These are phyloP conservation scores for Eulacestoma nigropectus DNA, from an alignment of 2,113 vertebrate genomes.

Conservation along the genomic window DNA sequence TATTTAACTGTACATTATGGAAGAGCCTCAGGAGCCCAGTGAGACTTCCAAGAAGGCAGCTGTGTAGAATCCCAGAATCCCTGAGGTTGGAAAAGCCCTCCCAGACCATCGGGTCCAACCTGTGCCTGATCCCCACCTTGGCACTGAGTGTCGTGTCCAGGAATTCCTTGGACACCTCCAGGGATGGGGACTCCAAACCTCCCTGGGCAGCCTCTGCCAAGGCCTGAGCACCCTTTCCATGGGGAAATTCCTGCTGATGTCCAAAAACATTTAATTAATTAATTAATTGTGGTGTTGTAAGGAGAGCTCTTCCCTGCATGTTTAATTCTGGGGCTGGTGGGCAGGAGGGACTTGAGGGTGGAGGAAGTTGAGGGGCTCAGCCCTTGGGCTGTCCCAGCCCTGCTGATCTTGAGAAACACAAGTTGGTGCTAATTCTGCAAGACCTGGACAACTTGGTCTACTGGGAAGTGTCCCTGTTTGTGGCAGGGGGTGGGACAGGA, in stretches of 20 bases:
- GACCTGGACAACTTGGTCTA: fast-evolving
- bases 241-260: fast-evolving
- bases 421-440: fast-evolving
- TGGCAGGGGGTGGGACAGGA: neutral
- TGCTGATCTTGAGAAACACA: neutral
- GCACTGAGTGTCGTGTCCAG: neutral
- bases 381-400: neutral
- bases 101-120: fast-evolving
- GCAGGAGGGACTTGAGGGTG: neutral
- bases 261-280: fast-evolving
- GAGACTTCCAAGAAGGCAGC: neutral
- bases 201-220: neutral
- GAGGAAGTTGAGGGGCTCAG: neutral
- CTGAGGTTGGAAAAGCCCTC: neutral
- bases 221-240: fast-evolving
- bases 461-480: neutral
- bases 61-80: neutral
- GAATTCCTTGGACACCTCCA: neutral
- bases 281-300: neutral
- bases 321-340: neutral
- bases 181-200: neutral
- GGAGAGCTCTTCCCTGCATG: fast-evolving
- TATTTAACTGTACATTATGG: fast-evolving
- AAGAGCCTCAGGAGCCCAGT: neutral
- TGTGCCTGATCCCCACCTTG: neutral